Base-by-base conservation (phyloP, 2,113 vertebrate genomes). In the Ursus arctos region DNA sequence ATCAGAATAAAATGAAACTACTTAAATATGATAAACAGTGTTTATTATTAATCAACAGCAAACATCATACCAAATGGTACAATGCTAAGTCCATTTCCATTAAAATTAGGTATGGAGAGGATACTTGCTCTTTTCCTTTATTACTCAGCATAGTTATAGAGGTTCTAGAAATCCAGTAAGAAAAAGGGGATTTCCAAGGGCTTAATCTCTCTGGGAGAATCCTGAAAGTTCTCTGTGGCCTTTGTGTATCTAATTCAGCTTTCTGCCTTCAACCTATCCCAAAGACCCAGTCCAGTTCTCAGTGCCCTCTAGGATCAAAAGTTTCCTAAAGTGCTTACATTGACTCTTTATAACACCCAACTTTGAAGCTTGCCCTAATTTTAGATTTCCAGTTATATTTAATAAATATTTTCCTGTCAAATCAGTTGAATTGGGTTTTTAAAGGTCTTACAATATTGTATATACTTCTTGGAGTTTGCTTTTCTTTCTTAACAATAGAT, bases 71-170 rank as follows among this genome's bases (percentile, higher is more conserved):
- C 47, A 93, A 65, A 40, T 63, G 24, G 24, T 77, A 43, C 85
- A 86, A 53, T 93, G 71, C 28, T 86, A 65, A 65, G n/a, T 21
- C n/a, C 10, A 67, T 65, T 94, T 67, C 59, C 49, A 67, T 57
- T 87, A 57, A 79, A 67, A 47, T 79, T 67, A 67, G 59, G 6
- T 69, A 43, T 0, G 9, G 53, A 84, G 79, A 65, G 69, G n/a
- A n/a, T 87, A 79, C 47, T 86, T 43, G 12, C 31, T 65, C 33
- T 65, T 65, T 65, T 65, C 63, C 31, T 65, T 65, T 65, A 65
- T 87, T 86, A 79, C 33, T 93, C 16, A 63, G 55, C 67, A 85
- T 63, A 53, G 55, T 74, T 85, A 76, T 85, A 84, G 91, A 85
- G 28, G 9, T 87, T 79, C 83, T 86, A 65, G 71, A 87, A 69